A percentile compares a stretch with the other conserved stretches of the same genome.
These are phyloP conservation scores for Scomber japonicus DNA, from an alignment of 2,113 vertebrate species.

Conservation along the genomic window DNA sequence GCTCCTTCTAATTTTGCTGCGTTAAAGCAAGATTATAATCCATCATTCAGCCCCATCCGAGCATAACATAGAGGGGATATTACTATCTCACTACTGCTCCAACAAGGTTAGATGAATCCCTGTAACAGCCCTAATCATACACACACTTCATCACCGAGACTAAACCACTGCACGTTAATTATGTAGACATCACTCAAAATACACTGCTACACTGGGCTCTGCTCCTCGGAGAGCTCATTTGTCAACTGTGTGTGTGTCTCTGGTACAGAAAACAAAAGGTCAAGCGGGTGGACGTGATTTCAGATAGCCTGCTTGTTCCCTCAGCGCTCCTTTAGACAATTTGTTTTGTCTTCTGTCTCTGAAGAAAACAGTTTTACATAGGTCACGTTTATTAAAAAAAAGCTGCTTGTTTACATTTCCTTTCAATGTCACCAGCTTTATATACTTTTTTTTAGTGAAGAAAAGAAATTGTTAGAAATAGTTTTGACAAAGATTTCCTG, in stretches of 20 bases:
- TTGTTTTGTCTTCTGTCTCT: constrained; percentile 66
- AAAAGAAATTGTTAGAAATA: too few species aligned
- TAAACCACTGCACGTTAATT: constrained; percentile 83
- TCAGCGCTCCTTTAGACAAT: constrained; percentile 30
- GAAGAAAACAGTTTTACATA: constrained; percentile 79
- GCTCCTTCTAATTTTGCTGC: constrained; percentile 54
- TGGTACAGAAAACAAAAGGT: constrained; percentile 80
- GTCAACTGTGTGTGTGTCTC: constrained; percentile 73
- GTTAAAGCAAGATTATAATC: constrained; percentile 69
- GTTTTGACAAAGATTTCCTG: too few species aligned
- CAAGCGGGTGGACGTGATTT: constrained; percentile 75
- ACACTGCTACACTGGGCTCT: constrained; percentile 62
- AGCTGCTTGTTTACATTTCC: not conserved
- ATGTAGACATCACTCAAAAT: constrained; percentile 86
- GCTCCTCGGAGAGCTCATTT: constrained; percentile 77
- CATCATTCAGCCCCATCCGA: constrained; percentile 68
- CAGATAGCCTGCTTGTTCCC: constrained; percentile 67
- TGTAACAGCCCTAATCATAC: constrained; percentile 86
- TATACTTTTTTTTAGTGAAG: too few species aligned
- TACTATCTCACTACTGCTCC: constrained; percentile 73
- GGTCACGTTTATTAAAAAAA: too few species aligned
- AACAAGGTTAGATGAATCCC: constrained; percentile 80
- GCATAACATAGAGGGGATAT: constrained; percentile 73
- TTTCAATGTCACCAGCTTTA: not conserved
- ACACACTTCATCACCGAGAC: constrained; percentile 82